Percentiles rank a stretch among this genome's conserved stretches.
Conservation (phyloP, 2,888 invertebrate species). For the Theretra japonica region DNA sequence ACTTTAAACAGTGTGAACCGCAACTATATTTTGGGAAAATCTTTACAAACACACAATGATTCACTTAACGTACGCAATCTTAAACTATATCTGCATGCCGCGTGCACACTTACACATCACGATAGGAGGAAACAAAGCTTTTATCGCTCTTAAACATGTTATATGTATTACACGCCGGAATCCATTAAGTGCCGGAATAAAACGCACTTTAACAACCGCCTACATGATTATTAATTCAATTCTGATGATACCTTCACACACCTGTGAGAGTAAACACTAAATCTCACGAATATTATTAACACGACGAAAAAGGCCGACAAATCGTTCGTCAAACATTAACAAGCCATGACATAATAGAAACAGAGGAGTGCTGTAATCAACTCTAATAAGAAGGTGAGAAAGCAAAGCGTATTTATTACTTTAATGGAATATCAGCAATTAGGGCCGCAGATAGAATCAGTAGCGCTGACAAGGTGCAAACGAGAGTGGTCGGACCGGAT, state of each 20-base stretch:
- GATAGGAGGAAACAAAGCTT: constrained; percentile 37
- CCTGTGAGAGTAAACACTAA: constrained; percentile 66
- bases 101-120: constrained; percentile 33
- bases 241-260: constrained; percentile 58
- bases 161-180: constrained; percentile 44
- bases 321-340: constrained; percentile 72
- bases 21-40: constrained; percentile 39
- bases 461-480: constrained; percentile 84
- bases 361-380: constrained; percentile 77
- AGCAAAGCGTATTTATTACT: constrained; percentile 79
- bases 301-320: constrained; percentile 61
- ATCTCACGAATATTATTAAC: constrained; percentile 66
- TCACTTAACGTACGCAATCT: constrained; percentile 31
- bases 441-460: constrained; percentile 79
- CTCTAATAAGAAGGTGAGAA: constrained; percentile 80
- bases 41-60: constrained; percentile 44
- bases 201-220: constrained; percentile 52
- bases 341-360: constrained; percentile 76
- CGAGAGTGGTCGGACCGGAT: constrained; percentile 80
- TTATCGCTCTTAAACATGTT: constrained; percentile 43
- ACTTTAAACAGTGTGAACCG: constrained; percentile 66
- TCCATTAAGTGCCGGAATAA: constrained; percentile 52
- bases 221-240: constrained; percentile 60
- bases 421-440: constrained; percentile 84
- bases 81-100: constrained; percentile 37